Base-by-base conservation (phyloP, 2,888 invertebrate species). In the Aspidiotus destructor region DNA sequence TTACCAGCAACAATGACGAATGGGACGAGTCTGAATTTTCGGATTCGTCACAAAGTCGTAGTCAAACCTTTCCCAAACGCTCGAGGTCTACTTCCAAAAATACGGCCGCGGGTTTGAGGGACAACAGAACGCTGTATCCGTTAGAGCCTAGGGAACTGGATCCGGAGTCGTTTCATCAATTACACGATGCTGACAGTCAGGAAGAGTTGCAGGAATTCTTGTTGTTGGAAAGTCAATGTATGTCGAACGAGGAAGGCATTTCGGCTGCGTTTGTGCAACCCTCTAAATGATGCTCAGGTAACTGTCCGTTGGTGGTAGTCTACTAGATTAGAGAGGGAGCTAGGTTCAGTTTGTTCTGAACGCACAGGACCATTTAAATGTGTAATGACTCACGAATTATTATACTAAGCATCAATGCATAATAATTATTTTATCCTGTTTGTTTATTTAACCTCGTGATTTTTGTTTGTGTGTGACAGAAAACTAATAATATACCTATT, bases 131-230 rank as follows among this genome's bases (percentile, higher is more conserved):
- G 2, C 77, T 81, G 76, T 83, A 81, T 74, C 82, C 82, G 1
- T 73, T 83, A 61, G 83, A 84, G 73, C 83, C 83, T 0, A 75
- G 83, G 70, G 83, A 83, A 75, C 77, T 84, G 62, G 83, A 84
- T 73, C 79, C 82, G 2, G 80, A 80, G 68, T 78, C 77, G 41
- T 83, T 81, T 72, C 81, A 80, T 69, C 83, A 84, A 74, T 75
- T 84, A 15, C 83, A 84, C 72, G 82, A 81, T 0, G 82, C 82
- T 6, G 82, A 84, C 71, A 83, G 83, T 73, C 82, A 82, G 72
- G 83, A 84, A 73, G 83, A 84, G 72, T 76, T 84, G 52, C 83
- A 83, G 73, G 83, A 84, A 74, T 84, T 84, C 75, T 76, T 84
- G 68, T 75, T 84, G 62, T 75, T 84, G 13, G 83, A 84, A 75